Base-by-base conservation (phyloP, 2,113 vertebrate genomes). In the Bubo scandiacus region DNA sequence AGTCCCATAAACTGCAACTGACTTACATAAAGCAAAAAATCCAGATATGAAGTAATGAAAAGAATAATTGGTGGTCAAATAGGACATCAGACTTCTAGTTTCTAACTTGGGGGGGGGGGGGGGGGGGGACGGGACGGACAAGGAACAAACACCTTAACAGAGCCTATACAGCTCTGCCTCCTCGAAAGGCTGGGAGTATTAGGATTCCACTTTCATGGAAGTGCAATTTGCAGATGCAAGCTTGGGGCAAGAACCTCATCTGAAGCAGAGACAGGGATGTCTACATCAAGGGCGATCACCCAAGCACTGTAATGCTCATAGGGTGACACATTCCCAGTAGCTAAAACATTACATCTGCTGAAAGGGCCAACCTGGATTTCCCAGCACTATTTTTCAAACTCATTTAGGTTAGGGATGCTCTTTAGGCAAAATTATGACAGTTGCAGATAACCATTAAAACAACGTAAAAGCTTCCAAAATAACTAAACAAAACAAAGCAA, bases 81-180 rank as follows among this genome's bases (percentile, higher is more conserved):
- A 21, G 0, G 7, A 82, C 65, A 54, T 15, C 5, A 54, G 25
- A 68, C 7, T 36, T 67, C 15, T 30, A 12, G 32, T 34, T 63
- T 49, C 32, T 30, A 36, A 32, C 0, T 0, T 40, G 40, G 1
- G 1, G 15, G 16, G 19, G 22, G 8, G 40, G 8, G 8, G 27
- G 15, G n/a, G n/a, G n/a, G n/a, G n/a, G n/a, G n/a, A n/a, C n/a
- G n/a, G n/a, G n/a, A n/a, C n/a, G n/a, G n/a, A 7, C 43, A 43
- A 43, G 43, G 16, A 66, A 26, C 20, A 49, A 54, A 52, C 25
- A 78, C 38, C 27, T 65, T 47, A 70, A 15, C 3, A 32, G 6
- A 74, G 6, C n/a, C 38, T 16, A 5, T 0, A 58, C 0, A 74
- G 17, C 17, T 61, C 55, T 81, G 51, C 20, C 52, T 75, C 49